Percentiles rank a stretch among this genome's conserved stretches.
phyloP scores from a whole-genome alignment of 1,140 invertebrate species.

The Eurosta solidaginis region DNA sequence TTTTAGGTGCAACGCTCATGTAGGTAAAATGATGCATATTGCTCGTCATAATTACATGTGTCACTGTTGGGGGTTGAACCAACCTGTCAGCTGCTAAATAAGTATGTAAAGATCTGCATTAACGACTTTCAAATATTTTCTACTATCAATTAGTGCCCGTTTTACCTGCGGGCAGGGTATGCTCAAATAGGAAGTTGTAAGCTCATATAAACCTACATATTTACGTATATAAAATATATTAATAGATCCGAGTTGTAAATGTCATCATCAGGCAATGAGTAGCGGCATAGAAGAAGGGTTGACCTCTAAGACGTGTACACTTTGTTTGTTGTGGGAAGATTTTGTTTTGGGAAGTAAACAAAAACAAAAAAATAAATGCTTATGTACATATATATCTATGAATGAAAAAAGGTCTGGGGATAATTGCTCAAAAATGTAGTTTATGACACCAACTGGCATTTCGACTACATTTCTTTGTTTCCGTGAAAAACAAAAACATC shows the following conservation, averaged over 20 bases:
- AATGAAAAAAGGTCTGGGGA: background rate
- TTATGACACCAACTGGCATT: slow-evolving; percentile 16
- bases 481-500: too few relatives aligned
- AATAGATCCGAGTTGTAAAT: background rate
- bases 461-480: background rate
- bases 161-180: background rate
- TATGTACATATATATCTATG: too few relatives aligned
- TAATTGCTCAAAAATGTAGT: slow-evolving; percentile 19
- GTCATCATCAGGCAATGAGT: background rate
- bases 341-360: background rate
- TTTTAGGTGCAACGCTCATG: background rate
- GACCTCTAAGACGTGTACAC: background rate
- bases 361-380: background rate
- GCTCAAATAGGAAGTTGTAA: background rate
- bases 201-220: too few relatives aligned
- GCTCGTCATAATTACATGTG: background rate
- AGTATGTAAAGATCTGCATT: background rate
- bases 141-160: background rate
- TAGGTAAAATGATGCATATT: background rate
- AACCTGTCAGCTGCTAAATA: slow-evolving; percentile 16
- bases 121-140: background rate
- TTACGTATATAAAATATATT: background rate
- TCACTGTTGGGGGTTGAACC: slow-evolving; percentile 3
- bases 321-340: background rate
- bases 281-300: background rate